Evolutionary conservation across 2,888 invertebrate species (phyloP), one percentile per base, ranked within the genome.

Genomic region (Meandrusa payeni): DNA sequence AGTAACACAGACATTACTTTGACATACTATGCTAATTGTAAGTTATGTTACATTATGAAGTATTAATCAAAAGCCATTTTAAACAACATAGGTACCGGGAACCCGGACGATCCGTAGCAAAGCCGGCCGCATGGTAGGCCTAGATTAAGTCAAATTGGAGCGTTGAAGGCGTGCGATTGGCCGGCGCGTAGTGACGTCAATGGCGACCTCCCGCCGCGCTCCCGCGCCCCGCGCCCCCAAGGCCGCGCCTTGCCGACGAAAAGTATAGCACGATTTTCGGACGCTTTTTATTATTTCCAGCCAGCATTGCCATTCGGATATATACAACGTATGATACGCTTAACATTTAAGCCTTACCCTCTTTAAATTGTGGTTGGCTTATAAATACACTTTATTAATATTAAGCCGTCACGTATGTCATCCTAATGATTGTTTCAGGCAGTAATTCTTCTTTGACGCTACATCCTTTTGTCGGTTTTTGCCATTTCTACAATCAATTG

Each of bases 191-290:
- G 77, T 88, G 86, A 85, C 85, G 87, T 83, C 83, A 85, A 87
- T 86, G 72, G 70, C 85, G 86, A 80, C 83, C 81, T 82, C 81
- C 72, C 61, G 52, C 52, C 61, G 46, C 50, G 36, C 54, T 52
- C 69, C 55, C 59, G 55, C 55, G 52, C 60, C 54, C 54, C 52
- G 54, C 61, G 61, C 61, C 64, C 59, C 58, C 55, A 81, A 82
- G 81, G 79, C 82, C 81, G 76, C 69, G 61, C 63, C 62, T 64
- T 70, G 71, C 70, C 66, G 71, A 76, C 70, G 77, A 76, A 83
- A 82, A 83, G 82, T 81, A 81, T 80, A 37, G 78, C 80, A 76
- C 64, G 71, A 71, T 76, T 83, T 81, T 79, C 73, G 76, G 69
- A 70, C 71, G 66, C 51, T 53, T 57, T 54, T 54, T 51, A 49